Conservation (phyloP, 2,888 invertebrate genomes). For the Parnassius orleans region DNA sequence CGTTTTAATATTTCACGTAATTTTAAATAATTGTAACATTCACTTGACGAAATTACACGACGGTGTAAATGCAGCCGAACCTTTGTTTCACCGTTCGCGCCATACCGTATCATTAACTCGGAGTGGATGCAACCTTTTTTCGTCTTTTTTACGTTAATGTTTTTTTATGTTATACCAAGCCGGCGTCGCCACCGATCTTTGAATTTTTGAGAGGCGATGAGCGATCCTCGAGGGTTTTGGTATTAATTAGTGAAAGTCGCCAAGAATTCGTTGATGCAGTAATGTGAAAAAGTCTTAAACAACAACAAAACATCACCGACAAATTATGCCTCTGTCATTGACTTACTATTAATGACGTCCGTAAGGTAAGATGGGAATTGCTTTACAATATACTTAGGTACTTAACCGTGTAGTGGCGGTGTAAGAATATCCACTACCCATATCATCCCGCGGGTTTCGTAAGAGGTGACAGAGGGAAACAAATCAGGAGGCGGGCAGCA, state of each 20-base stretch:
- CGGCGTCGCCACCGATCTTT: constrained; percentile 70
- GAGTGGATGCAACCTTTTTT: constrained; percentile 73
- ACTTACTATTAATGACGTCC: not conserved
- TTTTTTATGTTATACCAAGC: constrained; percentile 66
- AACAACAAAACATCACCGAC: not conserved
- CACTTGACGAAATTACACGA: constrained; percentile 28
- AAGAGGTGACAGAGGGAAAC: too few species aligned
- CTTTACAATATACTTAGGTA: too few species aligned
- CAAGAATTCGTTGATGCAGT: constrained; percentile 26
- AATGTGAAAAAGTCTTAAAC: not conserved
- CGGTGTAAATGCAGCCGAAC: constrained; percentile 59
- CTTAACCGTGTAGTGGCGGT: too few species aligned
- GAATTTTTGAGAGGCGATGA: constrained; percentile 53
- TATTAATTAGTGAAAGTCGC: constrained; percentile 52
- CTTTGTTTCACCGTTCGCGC: constrained; percentile 77
- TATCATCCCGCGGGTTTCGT: too few species aligned
- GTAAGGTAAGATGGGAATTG: too few species aligned
- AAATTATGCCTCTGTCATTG: not conserved
- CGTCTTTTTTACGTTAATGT: constrained; percentile 73
- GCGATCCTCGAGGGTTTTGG: constrained; percentile 50
- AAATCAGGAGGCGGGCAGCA: too few species aligned
- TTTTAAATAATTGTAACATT: too few species aligned
- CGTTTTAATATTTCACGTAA: too few species aligned
- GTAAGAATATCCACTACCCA: too few species aligned
- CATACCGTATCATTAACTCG: constrained; percentile 80